Conservation (phyloP, 2,113 vertebrate genomes). For the Odocoileus virginianus region DNA sequence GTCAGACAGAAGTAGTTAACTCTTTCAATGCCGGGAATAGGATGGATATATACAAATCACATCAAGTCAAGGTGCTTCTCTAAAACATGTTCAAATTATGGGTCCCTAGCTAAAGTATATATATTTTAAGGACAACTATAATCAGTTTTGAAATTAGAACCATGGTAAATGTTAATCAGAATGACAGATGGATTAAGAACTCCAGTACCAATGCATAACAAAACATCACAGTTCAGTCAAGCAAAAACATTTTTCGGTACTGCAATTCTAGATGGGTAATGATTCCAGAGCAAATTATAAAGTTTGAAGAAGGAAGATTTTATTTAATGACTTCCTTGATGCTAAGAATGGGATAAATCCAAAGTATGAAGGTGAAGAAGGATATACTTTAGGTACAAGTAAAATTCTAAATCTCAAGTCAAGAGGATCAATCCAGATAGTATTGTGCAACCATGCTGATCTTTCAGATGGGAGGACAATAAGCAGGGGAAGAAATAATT, state of each 20-base stretch:
- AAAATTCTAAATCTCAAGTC: conserved; percentile 46
- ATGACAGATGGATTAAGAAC: neutral
- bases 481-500: conserved; percentile 23
- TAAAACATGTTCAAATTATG: conserved; percentile 18
- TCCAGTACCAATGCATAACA: conserved; percentile 5
- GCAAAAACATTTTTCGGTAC: conserved; percentile 20
- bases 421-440: conserved; percentile 35
- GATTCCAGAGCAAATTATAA: conserved; percentile 48
- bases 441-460: conserved; percentile 8
- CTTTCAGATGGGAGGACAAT: neutral
- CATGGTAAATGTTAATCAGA: neutral
- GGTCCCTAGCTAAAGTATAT: neutral
- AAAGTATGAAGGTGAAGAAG: conserved; percentile 41
- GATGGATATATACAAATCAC: neutral
- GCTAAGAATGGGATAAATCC: conserved; percentile 48
- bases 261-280: neutral
- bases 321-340: neutral
- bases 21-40: conserved; percentile 69
- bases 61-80: conserved; percentile 36
- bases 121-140: neutral
- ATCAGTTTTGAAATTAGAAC: conserved; percentile 21
- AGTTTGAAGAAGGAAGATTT: conserved; percentile 40
- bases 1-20: conserved; percentile 83
- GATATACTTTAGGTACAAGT: conserved; percentile 38
- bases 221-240: conserved; percentile 17